Evolutionary conservation across 2,888 invertebrate genomes (phyloP).

Genomic region (Pheosia tremula): DNA sequence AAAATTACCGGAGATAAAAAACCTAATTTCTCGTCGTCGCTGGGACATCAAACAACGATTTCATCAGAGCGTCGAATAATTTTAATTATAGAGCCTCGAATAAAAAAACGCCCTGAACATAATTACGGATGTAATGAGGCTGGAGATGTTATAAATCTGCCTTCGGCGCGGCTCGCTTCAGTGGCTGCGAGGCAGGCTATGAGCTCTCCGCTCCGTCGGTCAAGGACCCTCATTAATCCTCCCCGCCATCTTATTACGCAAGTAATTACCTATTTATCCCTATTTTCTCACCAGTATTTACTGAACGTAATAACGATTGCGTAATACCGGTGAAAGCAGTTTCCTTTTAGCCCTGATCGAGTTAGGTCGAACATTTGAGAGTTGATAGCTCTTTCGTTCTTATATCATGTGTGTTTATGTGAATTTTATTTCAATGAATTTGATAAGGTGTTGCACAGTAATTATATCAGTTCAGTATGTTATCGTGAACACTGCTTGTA

Average conservation of each 20-base stretch:
- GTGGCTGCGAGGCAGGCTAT: slow-evolving; percentile 24
- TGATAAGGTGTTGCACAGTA: no score
- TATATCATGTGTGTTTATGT: no score
- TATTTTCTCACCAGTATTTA: slow-evolving; percentile 46
- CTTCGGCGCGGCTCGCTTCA: slow-evolving; percentile 14
- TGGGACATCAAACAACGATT: background rate
- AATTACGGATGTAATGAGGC: slow-evolving; percentile 69
- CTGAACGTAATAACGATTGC: slow-evolving; percentile 37
- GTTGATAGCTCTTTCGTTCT: no score
- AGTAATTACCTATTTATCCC: slow-evolving; percentile 66
- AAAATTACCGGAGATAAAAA: slow-evolving; percentile 5
- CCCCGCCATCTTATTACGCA: slow-evolving; percentile 58
- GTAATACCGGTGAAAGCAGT: slow-evolving; percentile 28
- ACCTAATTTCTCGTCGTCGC: background rate
- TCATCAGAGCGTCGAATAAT: slow-evolving; percentile 16
- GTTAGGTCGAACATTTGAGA: no score
- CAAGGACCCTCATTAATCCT: slow-evolving; percentile 52
- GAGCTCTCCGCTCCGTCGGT: slow-evolving; percentile 33
- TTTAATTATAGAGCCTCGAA: slow-evolving; percentile 48
- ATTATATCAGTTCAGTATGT: no score
- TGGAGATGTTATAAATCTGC: slow-evolving; percentile 62
- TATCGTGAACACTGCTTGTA: no score
- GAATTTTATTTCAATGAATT: no score
- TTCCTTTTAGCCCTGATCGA: slow-evolving; percentile 13
- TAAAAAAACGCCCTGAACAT: slow-evolving; percentile 62